These are phyloP conservation scores for Philhelius pedissequus DNA, from an alignment of 2,888 invertebrate species.

Conservation along the genomic window DNA sequence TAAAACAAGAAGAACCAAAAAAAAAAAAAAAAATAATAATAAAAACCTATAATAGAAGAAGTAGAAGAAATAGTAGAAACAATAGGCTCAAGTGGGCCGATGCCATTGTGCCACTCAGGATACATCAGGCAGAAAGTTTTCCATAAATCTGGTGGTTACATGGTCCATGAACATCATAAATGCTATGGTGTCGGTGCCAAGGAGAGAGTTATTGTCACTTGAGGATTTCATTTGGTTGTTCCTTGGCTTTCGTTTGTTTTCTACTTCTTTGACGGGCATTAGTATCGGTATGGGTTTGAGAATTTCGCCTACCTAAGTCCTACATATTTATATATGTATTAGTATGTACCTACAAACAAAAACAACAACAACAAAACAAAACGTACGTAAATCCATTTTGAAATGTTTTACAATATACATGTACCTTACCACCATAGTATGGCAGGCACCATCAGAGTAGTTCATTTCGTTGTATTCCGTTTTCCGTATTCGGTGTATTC, in stretches of 20 bases:
- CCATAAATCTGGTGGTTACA: slow-evolving; percentile 56
- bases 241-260: slow-evolving; percentile 31
- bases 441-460: neutral
- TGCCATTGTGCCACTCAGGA: slow-evolving; percentile 41
- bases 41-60: neutral
- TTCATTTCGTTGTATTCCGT: neutral
- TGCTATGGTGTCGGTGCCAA: slow-evolving; percentile 44
- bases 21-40: neutral
- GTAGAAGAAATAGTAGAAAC: slow-evolving; percentile 9
- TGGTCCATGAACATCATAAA: slow-evolving; percentile 54
- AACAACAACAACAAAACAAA: neutral
- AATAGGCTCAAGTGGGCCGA: slow-evolving; percentile 52
- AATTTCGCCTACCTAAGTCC: neutral
- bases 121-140: slow-evolving; percentile 48
- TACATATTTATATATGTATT: neutral
- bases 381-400: slow-evolving; percentile 36
- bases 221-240: slow-evolving; percentile 45
- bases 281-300: neutral
- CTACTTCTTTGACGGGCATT: neutral
- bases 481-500: neutral
- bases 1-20: neutral
- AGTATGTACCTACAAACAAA: too few relatives aligned
- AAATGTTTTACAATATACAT: slow-evolving; percentile 22
- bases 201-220: slow-evolving; percentile 47
- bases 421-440: neutral